Percentiles rank a stretch among this genome's conserved stretches.
Evolutionary conservation across 2,888 invertebrate species (phyloP).

Genomic region (Tetropium fuscum): DNA sequence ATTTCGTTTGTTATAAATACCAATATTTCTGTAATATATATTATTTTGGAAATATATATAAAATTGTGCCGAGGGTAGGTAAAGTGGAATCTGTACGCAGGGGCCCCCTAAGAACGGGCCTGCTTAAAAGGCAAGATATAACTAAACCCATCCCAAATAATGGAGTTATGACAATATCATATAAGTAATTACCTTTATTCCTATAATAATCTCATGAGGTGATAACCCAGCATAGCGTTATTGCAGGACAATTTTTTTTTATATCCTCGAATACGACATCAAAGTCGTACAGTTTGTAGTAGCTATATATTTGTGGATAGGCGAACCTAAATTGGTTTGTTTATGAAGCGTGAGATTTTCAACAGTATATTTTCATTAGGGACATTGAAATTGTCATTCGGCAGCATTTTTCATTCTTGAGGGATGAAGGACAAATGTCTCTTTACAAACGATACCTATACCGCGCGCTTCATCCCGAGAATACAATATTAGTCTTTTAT

Average conservation of each 20-base stretch:
- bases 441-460: neutral
- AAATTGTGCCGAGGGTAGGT: no score
- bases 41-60: no score
- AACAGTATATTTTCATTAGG: slow-evolving; percentile 13
- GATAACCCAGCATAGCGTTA: neutral
- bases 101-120: no score
- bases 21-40: no score
- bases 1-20: no score
- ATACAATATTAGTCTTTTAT: neutral
- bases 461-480: neutral
- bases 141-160: no score
- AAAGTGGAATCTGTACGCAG: no score
- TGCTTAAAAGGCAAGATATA: no score
- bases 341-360: slow-evolving; percentile 4
- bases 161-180: no score
- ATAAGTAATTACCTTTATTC: no score
- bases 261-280: slow-evolving; percentile 5
- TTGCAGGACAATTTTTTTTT: slow-evolving; percentile 3
- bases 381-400: slow-evolving; percentile 5
- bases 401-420: neutral
- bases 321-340: slow-evolving; percentile 19
- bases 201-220: slow-evolving; percentile 4
- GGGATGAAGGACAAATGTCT: neutral
- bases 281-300: slow-evolving; percentile 13
- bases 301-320: slow-evolving; percentile 8